A percentile compares a stretch with the other conserved stretches of the same genome.
Evolutionary conservation across 2,888 invertebrate genomes (phyloP).

Genomic region (Drosophila picticornis): DNA sequence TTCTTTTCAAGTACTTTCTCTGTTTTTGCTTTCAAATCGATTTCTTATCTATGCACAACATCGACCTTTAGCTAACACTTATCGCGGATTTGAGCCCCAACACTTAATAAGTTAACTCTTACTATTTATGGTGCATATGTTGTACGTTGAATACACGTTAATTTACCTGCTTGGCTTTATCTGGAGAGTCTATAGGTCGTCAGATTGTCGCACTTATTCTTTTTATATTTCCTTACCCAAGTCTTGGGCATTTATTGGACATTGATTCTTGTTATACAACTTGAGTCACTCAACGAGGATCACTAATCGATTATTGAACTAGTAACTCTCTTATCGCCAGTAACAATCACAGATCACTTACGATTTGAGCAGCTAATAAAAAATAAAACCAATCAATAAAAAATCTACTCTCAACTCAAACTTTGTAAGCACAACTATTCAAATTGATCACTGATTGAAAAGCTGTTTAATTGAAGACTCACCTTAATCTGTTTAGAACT

Average conservation of each 20-base stretch:
- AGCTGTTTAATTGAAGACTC: no score
- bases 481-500: no score
- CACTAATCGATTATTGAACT: background rate
- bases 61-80: constrained; percentile 3
- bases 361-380: background rate
- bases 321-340: background rate
- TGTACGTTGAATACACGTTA: background rate
- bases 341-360: background rate
- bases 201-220: background rate
- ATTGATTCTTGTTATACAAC: background rate
- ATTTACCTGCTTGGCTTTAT: constrained; percentile 10
- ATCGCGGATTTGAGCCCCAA: constrained; percentile 11
- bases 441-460: background rate
- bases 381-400: background rate
- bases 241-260: background rate
- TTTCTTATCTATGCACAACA: background rate
- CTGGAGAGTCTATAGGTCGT: constrained; percentile 22
- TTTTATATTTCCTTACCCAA: background rate
- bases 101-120: constrained; percentile 14
- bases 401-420: background rate
- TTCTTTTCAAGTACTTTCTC: background rate
- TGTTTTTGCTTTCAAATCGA: background rate
- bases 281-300: background rate
- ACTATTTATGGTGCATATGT: background rate
- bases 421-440: background rate